Evolutionary conservation across 1,140 invertebrate genomes (phyloP).

Genomic region (Eueides isabella): DNA sequence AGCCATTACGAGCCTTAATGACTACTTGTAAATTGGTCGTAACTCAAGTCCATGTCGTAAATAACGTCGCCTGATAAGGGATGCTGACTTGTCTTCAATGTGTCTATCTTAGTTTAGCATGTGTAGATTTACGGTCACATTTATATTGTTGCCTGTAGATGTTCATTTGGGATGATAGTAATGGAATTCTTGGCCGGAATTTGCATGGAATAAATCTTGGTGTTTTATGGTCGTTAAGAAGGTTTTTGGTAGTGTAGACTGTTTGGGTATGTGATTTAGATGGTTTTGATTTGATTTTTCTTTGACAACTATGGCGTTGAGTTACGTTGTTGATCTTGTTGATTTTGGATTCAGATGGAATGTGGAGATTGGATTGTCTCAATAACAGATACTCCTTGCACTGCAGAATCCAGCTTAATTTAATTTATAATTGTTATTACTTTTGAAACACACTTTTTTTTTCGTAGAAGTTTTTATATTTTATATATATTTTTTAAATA

Average conservation of each 20-base stretch:
- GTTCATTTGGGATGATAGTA: slow-evolving; percentile 41
- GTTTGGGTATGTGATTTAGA: no score
- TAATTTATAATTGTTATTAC: no score
- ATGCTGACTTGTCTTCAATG: slow-evolving; percentile 59
- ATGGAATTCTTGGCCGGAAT: slow-evolving; percentile 45
- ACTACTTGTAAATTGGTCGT: slow-evolving; percentile 54
- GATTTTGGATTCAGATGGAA: no score
- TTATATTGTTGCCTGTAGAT: slow-evolving; percentile 46
- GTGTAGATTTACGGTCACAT: slow-evolving; percentile 57
- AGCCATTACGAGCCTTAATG: slow-evolving; percentile 78
- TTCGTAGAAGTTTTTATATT: no score
- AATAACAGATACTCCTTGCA: no score
- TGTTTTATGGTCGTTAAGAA: neutral
- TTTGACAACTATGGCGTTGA: no score
- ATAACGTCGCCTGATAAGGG: slow-evolving; percentile 62
- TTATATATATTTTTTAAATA: no score
- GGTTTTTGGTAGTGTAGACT: neutral
- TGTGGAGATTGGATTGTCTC: no score
- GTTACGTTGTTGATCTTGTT: no score
- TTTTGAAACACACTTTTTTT: no score
- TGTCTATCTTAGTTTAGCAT: slow-evolving; percentile 64
- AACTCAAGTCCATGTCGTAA: slow-evolving; percentile 52
- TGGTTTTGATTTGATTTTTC: neutral
- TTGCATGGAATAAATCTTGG: slow-evolving; percentile 26
- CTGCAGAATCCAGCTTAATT: no score